Evolutionary conservation across 1,140 invertebrate genomes (phyloP), one percentile per base, ranked within the genome.

Genomic region (Wiebesia pumilae): DNA sequence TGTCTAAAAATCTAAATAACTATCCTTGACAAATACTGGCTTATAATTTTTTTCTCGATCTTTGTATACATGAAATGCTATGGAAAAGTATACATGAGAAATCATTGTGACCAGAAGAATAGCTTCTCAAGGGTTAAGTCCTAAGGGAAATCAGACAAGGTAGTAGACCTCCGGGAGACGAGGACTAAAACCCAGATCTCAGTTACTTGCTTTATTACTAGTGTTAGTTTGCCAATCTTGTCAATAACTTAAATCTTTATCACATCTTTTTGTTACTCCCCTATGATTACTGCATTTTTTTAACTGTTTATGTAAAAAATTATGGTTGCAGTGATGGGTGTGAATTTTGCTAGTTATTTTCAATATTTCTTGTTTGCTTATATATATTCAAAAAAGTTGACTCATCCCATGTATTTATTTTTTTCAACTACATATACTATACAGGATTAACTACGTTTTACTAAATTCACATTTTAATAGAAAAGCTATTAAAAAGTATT

Each of bases 191-290:
- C 88, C 89, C 89, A 89, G 90, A 93, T 93, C 91, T 91, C 90
- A 88, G 78, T 3, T 21, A 40, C 38, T n/a, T 38, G 16, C 35
- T 47, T 43, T 0, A 21, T 54, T 33, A 35, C 69, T 30, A 3
- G 54, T 88, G 88, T 89, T 90, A 91, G 90, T 91, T 92, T 89
- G 87, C 90, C 90, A 94, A 93, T n/a, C 93, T 94, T 94, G 93
- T 93, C 93, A 93, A 94, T 94, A 93, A 93, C 91, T 93, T 93
- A 93, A 94, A 93, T 94, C 92, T 93, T 93, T 93, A 93, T 93
- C 92, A 90, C 93, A 93, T 93, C 92, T 93, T 86, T 7, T 10
- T 93, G 89, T 90, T 91, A 88, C 90, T 93, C 91, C 92, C 91
- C 90, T 91, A 91, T 93, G 92, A 92, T 92, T 93, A 92, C 89